Evolutionary conservation across 2,113 vertebrate species (phyloP).

Genomic region (Phaethornis superciliosus): DNA sequence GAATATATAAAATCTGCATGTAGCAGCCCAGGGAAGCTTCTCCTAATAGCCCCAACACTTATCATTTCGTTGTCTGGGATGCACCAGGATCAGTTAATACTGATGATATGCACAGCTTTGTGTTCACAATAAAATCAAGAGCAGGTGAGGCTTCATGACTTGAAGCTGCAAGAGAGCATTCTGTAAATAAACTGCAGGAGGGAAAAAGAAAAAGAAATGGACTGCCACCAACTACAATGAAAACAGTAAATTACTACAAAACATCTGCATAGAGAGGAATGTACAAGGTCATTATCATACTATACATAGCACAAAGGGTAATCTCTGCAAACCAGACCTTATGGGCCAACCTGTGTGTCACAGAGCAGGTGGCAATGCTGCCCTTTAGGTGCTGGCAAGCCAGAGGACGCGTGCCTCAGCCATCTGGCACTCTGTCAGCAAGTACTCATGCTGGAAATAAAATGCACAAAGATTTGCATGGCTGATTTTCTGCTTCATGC

Average conservation of each 20-base stretch:
- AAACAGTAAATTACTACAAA: not conserved
- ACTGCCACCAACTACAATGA: not conserved
- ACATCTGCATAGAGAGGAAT: not conserved
- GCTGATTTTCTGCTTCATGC: conserved; percentile 23
- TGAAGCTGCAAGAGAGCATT: not conserved
- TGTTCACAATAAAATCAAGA: conserved; percentile 43
- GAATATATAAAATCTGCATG: conserved; percentile 59
- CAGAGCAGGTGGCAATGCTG: conserved; percentile 49
- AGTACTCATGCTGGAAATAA: not conserved
- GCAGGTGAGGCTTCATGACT: conserved; percentile 9
- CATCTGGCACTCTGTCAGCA: conserved; percentile 57
- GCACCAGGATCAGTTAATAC: conserved; percentile 52
- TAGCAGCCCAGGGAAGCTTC: conserved; percentile 29
- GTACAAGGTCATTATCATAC: not conserved
- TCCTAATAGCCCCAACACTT: conserved; percentile 50
- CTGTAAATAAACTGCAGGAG: not conserved
- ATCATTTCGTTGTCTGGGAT: conserved; percentile 58
- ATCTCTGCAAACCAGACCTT: conserved; percentile 16
- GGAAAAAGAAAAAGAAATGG: not conserved
- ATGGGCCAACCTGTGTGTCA: not conserved
- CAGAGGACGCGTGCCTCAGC: not conserved
- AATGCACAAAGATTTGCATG: conserved; percentile 32
- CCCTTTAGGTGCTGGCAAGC: not conserved
- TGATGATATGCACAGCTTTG: conserved; percentile 51
- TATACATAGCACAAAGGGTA: not conserved